Base-by-base conservation (phyloP, 2,888 invertebrate genomes). In the Ennomos quercinarius region DNA sequence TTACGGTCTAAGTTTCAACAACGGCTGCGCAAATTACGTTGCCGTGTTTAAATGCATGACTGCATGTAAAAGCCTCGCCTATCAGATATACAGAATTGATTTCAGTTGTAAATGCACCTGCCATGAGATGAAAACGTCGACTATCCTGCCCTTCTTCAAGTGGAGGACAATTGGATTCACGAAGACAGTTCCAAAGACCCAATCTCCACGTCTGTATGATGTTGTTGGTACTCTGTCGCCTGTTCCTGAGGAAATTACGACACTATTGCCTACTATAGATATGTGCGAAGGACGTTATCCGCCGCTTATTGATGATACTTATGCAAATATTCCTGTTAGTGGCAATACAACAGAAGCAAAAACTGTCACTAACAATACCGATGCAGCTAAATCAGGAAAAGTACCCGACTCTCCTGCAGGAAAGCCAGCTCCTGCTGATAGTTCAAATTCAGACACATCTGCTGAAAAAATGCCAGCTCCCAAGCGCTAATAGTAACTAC, bases 1-100 rank as follows among this genome's bases (percentile, higher is more conserved):
- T 67, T 91, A 87, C 52, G 90, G 91, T 0, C 64, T 86, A 43
- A 86, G 80, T 70, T 81, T 72, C 52, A 68, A 80, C 54, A 68
- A 68, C n/a, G 63, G 67, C 37, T 90, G 90, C 63, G 53, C 46
- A 1, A 67, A 81, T 39, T 86, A 83, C 46, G 12, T 72, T 1
- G 83, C 79, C 63, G 77, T 78, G 3, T 89, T 89, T 44, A 84
- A 84, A 72, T 91, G 91, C 64, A 72, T 90, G 78, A 77, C 80
- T 34, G 77, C 77, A 1, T 91, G 91, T 63, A 85, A 86, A 68
- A 87, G 87, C 61, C 77, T 83, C 46, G 84, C 83, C 13, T 91
- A 77, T 48, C 76, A 82, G 70, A 60, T 89, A 58, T 87, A 81
- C 60, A 76, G 87, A 44, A 58, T 89, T 61, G 70, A 81, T 58